phyloP scores from a whole-genome alignment of 1,140 invertebrate species.

The Caligus rogercresseyi region DNA sequence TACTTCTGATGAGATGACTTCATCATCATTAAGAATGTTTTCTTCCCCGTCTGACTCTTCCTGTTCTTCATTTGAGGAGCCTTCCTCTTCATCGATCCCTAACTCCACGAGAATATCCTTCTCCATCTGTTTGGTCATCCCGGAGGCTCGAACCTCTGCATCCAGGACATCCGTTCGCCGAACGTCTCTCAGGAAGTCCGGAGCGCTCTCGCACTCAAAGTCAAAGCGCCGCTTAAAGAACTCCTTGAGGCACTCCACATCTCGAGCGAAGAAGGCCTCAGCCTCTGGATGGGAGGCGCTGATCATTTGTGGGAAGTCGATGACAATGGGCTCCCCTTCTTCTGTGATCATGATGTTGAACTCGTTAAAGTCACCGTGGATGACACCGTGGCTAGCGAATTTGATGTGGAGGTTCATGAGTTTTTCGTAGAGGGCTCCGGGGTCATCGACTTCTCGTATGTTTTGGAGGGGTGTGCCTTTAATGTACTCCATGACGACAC shows the following conservation, averaged over 20 bases:
- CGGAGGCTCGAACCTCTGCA: slow-evolving; percentile 12
- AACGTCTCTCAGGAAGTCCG: slow-evolving; percentile 60
- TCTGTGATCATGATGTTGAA: slow-evolving; percentile 87
- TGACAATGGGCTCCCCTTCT: slow-evolving; percentile 59
- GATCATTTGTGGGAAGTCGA: slow-evolving; percentile 99
- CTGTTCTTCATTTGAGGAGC: slow-evolving; percentile 23
- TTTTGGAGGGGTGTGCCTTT: slow-evolving; percentile 37
- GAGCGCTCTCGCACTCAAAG: slow-evolving; percentile 74
- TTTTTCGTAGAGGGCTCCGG: slow-evolving; percentile 58
- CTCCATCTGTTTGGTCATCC: slow-evolving; percentile 23
- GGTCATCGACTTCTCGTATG: slow-evolving; percentile 19
- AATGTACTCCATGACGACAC: slow-evolving; percentile 87
- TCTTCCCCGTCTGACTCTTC: slow-evolving; percentile 22
- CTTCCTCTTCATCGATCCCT: slow-evolving; percentile 22
- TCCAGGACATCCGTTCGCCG: slow-evolving; percentile 26
- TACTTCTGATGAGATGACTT: slow-evolving; percentile 7
- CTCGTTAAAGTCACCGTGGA: slow-evolving; percentile 98
- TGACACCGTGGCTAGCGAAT: slow-evolving; percentile 81
- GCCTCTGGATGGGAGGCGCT: slow-evolving; percentile 83
- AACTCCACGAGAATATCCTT: slow-evolving; percentile 26
- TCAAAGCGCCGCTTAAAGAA: slow-evolving; percentile 82
- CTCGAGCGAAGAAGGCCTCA: slow-evolving; percentile 79
- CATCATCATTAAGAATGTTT: slow-evolving; percentile 23
- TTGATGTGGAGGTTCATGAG: slow-evolving; percentile 84
- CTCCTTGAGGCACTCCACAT: slow-evolving; percentile 75